Evolutionary conservation across 2,888 invertebrate genomes (phyloP).

Genomic region (Tigriopus californicus): DNA sequence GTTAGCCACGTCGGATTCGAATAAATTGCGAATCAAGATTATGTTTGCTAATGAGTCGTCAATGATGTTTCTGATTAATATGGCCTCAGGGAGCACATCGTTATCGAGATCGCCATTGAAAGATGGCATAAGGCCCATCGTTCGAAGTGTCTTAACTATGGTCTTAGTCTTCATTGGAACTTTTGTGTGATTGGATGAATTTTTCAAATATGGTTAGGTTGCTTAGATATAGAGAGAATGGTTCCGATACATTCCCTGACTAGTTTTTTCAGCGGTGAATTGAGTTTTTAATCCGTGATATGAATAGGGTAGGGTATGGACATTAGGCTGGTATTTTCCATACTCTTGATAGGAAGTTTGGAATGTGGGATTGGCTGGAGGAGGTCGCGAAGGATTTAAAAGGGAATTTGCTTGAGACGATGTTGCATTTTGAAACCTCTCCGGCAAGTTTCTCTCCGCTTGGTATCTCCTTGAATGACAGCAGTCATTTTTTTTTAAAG

Average conservation of each 20-base stretch:
- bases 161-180: background rate
- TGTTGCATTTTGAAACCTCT: background rate
- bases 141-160: background rate
- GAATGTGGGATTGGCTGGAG: background rate
- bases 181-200: background rate
- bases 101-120: background rate
- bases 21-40: background rate
- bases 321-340: constrained; percentile 11
- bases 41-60: background rate
- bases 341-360: constrained; percentile 4
- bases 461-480: background rate
- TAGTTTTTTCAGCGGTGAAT: background rate
- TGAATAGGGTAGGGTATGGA: constrained; percentile 6
- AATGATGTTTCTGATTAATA: constrained; percentile 3
- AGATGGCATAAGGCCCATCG: background rate
- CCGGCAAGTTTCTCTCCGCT: background rate
- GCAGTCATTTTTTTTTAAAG: too few relatives aligned
- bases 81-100: constrained; percentile 1
- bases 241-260: constrained; percentile 1
- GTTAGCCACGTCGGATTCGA: too few relatives aligned
- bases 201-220: background rate
- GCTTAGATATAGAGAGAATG: background rate
- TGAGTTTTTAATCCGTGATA: constrained; percentile 2
- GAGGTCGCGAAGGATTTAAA: background rate
- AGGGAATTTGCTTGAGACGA: background rate